A percentile compares a stretch with the other conserved stretches of the same genome.
phyloP scores from a whole-genome alignment of 2,888 invertebrate species.

The Liopterus haemorrhoidalis region DNA sequence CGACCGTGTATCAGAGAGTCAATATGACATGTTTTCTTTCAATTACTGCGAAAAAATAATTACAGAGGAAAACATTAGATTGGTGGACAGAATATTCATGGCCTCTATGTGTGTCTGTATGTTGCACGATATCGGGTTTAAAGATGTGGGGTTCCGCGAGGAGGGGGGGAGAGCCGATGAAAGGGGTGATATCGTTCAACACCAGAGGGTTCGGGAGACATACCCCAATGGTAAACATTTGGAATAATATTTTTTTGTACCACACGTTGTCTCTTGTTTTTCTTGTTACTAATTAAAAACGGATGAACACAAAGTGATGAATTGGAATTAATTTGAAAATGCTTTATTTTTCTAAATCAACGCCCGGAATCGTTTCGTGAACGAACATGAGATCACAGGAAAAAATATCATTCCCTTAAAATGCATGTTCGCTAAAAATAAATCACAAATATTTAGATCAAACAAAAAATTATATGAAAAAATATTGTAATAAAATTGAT shows the following conservation, averaged over 20 bases:
- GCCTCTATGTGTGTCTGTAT: constrained; percentile 20
- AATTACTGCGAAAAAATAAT: constrained; percentile 31
- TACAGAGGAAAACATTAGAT: constrained; percentile 26
- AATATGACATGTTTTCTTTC: constrained; percentile 34
- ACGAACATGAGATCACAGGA: too few species aligned
- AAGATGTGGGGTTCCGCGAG: constrained; percentile 35
- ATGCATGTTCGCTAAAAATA: too few species aligned
- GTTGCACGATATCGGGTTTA: constrained; percentile 32
- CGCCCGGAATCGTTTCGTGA: constrained; percentile 13
- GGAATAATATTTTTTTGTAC: constrained; percentile 24
- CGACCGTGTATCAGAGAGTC: constrained; percentile 28
- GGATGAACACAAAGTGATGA: constrained; percentile 25
- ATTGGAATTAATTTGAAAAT: constrained; percentile 25
- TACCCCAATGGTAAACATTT: constrained; percentile 24
- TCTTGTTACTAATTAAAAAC: constrained; percentile 25
- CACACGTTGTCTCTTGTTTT: constrained; percentile 23
- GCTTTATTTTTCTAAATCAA: constrained; percentile 19
- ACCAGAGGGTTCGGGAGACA: constrained; percentile 21
- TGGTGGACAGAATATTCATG: constrained; percentile 18
- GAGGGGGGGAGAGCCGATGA: constrained; percentile 14
- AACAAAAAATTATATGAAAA: too few species aligned
- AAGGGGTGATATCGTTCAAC: too few species aligned
- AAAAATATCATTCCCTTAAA: too few species aligned
- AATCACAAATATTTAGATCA: too few species aligned
- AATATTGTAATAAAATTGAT: too few species aligned